A percentile compares a stretch with the other conserved stretches of the same genome.
Conservation (phyloP, 1,140 invertebrate genomes). For the Xylocopa sonorina region DNA sequence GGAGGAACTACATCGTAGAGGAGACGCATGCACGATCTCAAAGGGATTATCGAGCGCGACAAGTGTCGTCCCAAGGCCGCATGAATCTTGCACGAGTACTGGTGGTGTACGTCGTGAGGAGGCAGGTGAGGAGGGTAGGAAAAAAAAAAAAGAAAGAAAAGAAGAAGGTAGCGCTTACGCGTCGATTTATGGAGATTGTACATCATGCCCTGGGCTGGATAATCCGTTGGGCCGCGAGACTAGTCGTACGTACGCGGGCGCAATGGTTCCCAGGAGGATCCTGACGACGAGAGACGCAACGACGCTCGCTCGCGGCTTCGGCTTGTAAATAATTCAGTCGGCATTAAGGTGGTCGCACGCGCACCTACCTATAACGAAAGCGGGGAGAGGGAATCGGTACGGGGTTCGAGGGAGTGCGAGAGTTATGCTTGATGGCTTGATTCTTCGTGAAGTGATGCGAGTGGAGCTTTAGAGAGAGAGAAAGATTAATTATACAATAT, state of each 20-base stretch:
- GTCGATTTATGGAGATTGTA: slow-evolving; percentile 53
- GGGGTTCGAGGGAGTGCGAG: not conserved
- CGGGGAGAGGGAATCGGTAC: not conserved
- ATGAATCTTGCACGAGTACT: slow-evolving; percentile 25
- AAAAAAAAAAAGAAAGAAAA: too few species aligned
- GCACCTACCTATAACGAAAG: not conserved
- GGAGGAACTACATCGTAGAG: too few species aligned
- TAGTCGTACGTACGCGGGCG: slow-evolving; percentile 6
- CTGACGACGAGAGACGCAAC: slow-evolving; percentile 14
- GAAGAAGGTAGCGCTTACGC: slow-evolving; percentile 24
- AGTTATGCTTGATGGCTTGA: not conserved
- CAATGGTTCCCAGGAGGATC: slow-evolving; percentile 47
- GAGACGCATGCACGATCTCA: not conserved
- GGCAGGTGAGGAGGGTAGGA: too few species aligned
- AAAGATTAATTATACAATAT: too few species aligned
- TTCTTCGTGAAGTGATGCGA: not conserved
- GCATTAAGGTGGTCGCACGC: slow-evolving; percentile 18
- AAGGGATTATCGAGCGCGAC: slow-evolving; percentile 14
- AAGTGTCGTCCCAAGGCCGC: not conserved
- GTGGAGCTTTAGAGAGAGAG: not conserved
- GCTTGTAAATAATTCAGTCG: slow-evolving; percentile 44
- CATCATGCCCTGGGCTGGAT: slow-evolving; percentile 37
- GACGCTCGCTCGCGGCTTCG: slow-evolving; percentile 8
- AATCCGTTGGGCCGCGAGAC: slow-evolving; percentile 17
- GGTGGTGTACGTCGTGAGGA: not conserved